Percentiles rank a stretch among this genome's conserved stretches.
Evolutionary conservation across 2,113 vertebrate species (phyloP).

Genomic region (Theristicus caerulescens): DNA sequence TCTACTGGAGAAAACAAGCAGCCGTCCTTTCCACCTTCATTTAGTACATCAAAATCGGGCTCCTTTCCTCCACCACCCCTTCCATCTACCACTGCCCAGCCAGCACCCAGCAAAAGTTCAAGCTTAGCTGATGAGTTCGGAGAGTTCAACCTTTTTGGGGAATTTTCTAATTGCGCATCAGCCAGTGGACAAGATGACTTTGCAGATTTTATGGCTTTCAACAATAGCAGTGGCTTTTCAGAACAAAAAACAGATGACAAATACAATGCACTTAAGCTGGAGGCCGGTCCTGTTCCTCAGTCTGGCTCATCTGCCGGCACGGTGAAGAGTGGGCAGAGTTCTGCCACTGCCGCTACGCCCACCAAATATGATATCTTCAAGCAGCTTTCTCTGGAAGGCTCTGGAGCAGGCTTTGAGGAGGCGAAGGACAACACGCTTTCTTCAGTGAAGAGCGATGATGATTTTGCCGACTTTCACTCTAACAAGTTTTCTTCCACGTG

Average conservation of each 20-base stretch:
- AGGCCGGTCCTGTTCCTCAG: constrained; percentile 42
- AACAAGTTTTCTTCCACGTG: constrained; percentile 87
- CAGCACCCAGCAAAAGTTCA: constrained; percentile 70
- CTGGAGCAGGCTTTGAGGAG: constrained; percentile 79
- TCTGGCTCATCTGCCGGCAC: constrained; percentile 29
- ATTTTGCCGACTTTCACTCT: constrained; percentile 94
- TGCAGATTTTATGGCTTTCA: constrained; percentile 97
- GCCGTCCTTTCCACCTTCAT: constrained; percentile 58
- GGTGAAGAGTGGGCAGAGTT: constrained; percentile 64
- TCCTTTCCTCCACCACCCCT: constrained; percentile 45
- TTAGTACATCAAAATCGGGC: constrained; percentile 54
- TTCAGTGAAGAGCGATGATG: constrained; percentile 84
- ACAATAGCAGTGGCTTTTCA: constrained; percentile 77
- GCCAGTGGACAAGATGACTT: constrained; percentile 87
- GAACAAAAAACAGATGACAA: constrained; percentile 70
- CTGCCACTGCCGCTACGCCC: not conserved
- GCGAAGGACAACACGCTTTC: constrained; percentile 80
- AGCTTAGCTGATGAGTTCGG: constrained; percentile 87
- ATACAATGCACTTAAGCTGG: constrained; percentile 62
- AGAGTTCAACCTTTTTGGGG: constrained; percentile 92
- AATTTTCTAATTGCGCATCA: constrained; percentile 75
- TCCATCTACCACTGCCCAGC: constrained; percentile 38
- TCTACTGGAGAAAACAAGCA: constrained; percentile 68
- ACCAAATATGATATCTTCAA: constrained; percentile 92
- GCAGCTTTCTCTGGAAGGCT: constrained; percentile 88